phyloP scores from a whole-genome alignment of 2,888 invertebrate genomes.

The Drosophila falleni region DNA sequence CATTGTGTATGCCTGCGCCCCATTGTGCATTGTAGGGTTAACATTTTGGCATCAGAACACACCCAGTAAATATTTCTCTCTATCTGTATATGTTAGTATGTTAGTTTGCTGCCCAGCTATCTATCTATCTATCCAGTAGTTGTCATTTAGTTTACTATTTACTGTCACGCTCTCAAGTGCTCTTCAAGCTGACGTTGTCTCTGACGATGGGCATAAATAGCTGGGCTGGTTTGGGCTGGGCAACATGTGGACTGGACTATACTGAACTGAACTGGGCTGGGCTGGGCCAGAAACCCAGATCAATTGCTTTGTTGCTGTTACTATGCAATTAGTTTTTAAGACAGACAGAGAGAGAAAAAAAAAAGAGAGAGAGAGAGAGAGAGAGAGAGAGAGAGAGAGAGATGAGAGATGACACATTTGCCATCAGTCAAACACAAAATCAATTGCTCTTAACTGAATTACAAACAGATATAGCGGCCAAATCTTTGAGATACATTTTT shows the following conservation, averaged over 20 bases:
- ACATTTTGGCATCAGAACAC: constrained; percentile 77
- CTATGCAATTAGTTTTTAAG: constrained; percentile 31
- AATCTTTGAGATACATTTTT: neutral
- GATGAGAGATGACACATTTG: neutral
- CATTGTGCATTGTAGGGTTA: constrained; percentile 65
- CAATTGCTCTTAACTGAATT: neutral
- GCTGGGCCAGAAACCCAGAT: constrained; percentile 45
- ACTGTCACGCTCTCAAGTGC: constrained; percentile 79
- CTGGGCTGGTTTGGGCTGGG: constrained; percentile 31
- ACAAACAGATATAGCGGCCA: neutral
- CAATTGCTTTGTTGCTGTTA: constrained; percentile 31
- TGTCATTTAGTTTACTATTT: constrained; percentile 79
- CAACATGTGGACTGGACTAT: constrained; percentile 40
- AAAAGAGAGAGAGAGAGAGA: neutral
- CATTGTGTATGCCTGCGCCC: constrained; percentile 32
- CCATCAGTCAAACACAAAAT: neutral
- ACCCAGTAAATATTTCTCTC: constrained; percentile 58
- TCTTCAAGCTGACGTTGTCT: constrained; percentile 44
- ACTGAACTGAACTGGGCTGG: constrained; percentile 42
- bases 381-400: neutral
- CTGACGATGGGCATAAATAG: constrained; percentile 55
- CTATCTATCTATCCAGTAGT: constrained; percentile 65
- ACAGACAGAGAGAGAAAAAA: constrained; percentile 1
- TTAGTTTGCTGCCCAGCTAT: constrained; percentile 33
- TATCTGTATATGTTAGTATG: constrained; percentile 28